Conservation (phyloP, 2,797 vertebrate genomes). For the Fistularia commersonii region DNA sequence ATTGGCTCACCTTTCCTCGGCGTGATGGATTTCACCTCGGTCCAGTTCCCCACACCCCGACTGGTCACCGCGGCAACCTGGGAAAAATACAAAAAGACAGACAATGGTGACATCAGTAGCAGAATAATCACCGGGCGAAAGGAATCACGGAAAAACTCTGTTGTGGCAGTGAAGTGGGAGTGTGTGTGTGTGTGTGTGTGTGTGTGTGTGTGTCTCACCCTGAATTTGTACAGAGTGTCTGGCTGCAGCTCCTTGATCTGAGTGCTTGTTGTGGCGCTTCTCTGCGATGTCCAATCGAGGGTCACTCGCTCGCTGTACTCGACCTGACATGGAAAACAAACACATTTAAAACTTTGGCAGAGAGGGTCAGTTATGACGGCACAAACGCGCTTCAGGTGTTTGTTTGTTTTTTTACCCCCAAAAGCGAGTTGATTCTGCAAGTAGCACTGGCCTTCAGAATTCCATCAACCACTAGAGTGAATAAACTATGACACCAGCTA, state of each 20-base stretch:
- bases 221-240: slow-evolving; percentile 80
- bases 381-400: not conserved
- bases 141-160: not conserved
- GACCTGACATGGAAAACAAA: slow-evolving; percentile 69
- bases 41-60: slow-evolving; percentile 92
- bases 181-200: not conserved
- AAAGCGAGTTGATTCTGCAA: not conserved
- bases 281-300: slow-evolving; percentile 86
- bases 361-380: too few relatives aligned
- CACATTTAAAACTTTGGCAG: slow-evolving; percentile 1
- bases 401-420: not conserved
- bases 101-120: not conserved
- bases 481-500: not conserved
- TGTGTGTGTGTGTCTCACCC: slow-evolving; percentile 73
- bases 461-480: not conserved
- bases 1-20: slow-evolving; percentile 79
- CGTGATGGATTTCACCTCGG: slow-evolving; percentile 86
- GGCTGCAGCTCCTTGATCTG: slow-evolving; percentile 79
- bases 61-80: slow-evolving; percentile 95
- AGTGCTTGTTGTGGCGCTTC: slow-evolving; percentile 63
- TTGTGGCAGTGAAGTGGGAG: not conserved
- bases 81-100: slow-evolving; percentile 2
- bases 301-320: slow-evolving; percentile 81
- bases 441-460: not conserved
- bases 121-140: not conserved